Evolutionary conservation across 1,140 invertebrate genomes (phyloP), one percentile per base, ranked within the genome.

Genomic region (Penaeus chinensis): DNA sequence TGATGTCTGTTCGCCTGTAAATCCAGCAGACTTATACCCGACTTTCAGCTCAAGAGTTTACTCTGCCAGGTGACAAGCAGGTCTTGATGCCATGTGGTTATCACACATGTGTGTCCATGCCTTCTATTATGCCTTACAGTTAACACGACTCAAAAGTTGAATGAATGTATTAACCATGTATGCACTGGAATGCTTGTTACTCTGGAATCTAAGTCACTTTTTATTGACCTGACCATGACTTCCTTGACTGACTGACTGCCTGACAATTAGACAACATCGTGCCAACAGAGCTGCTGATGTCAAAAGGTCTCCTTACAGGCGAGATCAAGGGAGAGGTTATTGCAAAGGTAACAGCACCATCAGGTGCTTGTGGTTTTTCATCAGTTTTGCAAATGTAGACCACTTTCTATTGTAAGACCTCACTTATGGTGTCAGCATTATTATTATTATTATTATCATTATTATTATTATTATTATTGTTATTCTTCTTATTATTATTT

Each of bases 311-410:
- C 78, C 86, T 87, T 87, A 87, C 86, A 87, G 86, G 80, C 86
- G 80, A 81, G 86, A 87, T 87, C 86, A 87, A 87, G 86, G 86
- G 86, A 87, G 86, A 87, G 86, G 86, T 87, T 87, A 87, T 82
- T 74, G 65, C 80, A 87, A 87, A 87, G 86, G 86, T 87, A 87
- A 87, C 86, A 61, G 86, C 86, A 87, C 74, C 86, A 82, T 32
- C 42, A 62, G 86, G 80, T 87, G 86, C 86, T 87, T 87, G 71
- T 83, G 79, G 78, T 87, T 87, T 87, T 87, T 87, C 71, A 62
- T 87, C 81, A 87, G 86, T 87, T 87, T 87, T 87, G 79, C 69
- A 78, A 82, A 87, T 78, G 61, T 71, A 83, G 80, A 24, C 80
- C 74, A 82, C 69, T 60, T 77, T 65, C 54, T 54, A 54, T 63